Conservation (phyloP, 2,888 invertebrate genomes). For the Aromia moschata region DNA sequence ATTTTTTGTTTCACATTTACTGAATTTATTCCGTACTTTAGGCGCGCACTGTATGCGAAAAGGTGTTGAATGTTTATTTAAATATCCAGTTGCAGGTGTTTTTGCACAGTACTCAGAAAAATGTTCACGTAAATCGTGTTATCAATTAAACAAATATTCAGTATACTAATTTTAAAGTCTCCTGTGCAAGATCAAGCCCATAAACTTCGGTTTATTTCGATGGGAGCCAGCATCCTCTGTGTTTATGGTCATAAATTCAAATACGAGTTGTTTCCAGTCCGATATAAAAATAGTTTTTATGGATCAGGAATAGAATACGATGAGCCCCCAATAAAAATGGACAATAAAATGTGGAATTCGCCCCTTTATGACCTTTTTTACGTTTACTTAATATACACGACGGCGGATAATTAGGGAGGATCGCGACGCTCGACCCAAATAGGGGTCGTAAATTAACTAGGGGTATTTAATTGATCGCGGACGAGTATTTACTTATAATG, state of each 20-base stretch:
- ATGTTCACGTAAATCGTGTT: no score
- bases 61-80: no score
- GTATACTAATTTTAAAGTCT: no score
- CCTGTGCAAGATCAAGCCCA: no score
- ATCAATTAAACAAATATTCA: no score
- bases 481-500: neutral
- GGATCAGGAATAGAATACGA: neutral
- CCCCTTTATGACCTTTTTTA: slow-evolving; percentile 10
- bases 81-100: no score
- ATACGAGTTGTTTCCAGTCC: slow-evolving; percentile 4
- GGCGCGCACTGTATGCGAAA: no score
- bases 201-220: no score
- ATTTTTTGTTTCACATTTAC: no score
- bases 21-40: no score
- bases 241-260: neutral
- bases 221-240: no score
- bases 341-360: slow-evolving; percentile 5
- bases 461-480: neutral
- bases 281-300: slow-evolving; percentile 12
- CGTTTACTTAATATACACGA: neutral
- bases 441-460: neutral
- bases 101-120: no score
- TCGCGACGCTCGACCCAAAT: neutral
- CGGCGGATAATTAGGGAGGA: slow-evolving; percentile 1
- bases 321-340: slow-evolving; percentile 2